Conservation (phyloP, 2,888 invertebrate genomes). For the Poecilobothrus nobilitatus region DNA sequence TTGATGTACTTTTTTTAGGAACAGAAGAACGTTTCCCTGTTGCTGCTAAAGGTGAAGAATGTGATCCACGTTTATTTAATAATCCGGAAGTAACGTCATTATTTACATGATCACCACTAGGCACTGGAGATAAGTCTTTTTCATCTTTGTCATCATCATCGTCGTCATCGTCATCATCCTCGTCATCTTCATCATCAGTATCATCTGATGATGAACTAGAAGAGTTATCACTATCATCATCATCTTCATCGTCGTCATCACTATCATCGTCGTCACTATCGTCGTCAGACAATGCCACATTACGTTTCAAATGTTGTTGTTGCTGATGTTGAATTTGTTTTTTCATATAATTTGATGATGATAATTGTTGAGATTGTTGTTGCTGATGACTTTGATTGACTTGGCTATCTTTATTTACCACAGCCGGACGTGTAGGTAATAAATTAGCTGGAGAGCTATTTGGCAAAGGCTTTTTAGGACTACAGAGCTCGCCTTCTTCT, state of each 20-base stretch:
- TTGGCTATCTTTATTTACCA: background rate
- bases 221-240: constrained; percentile 25
- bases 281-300: constrained; percentile 10
- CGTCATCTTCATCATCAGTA: too few species aligned
- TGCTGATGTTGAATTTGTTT: background rate
- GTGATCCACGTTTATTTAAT: constrained; percentile 22
- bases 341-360: background rate
- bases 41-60: constrained; percentile 25
- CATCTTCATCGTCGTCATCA: constrained; percentile 20
- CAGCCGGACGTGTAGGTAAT: background rate
- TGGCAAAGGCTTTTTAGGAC: constrained; percentile 14
- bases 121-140: constrained; percentile 14
- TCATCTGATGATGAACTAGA: constrained; percentile 25
- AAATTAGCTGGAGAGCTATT: constrained; percentile 10
- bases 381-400: background rate
- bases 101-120: constrained; percentile 17
- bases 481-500: constrained; percentile 20
- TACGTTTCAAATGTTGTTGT: background rate
- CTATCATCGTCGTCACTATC: constrained; percentile 13
- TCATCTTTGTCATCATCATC: constrained; percentile 21
- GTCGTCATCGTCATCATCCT: background rate
- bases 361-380: constrained; percentile 25
- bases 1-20: constrained; percentile 26
- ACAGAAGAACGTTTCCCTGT: constrained; percentile 23
- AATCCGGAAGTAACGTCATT: constrained; percentile 22